Evolutionary conservation across 2,888 invertebrate genomes (phyloP).

Genomic region (Barypeithes pellucidus): DNA sequence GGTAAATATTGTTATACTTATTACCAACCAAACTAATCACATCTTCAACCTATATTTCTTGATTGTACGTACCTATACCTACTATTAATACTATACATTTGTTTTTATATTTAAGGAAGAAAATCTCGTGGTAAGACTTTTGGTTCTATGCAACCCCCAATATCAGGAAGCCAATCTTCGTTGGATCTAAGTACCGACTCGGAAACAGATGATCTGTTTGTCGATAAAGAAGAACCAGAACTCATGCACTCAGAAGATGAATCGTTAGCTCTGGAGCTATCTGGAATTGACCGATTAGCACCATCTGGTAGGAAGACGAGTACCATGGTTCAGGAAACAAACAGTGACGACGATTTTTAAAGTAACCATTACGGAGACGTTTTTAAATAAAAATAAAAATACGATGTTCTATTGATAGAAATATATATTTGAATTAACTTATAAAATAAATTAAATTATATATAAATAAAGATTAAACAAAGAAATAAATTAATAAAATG

Average conservation of each 20-base stretch:
- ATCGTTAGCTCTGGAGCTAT: conserved; percentile 67
- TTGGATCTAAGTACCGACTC: conserved; percentile 66
- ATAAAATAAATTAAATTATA: conserved; percentile 47
- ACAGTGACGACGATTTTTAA: conserved; percentile 68
- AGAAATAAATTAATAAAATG: conserved; percentile 48
- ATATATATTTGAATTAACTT: neutral
- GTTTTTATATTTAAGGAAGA: conserved; percentile 57
- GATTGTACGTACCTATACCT: too few species aligned
- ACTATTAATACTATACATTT: too few species aligned
- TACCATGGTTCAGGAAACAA: conserved; percentile 65
- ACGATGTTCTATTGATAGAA: neutral
- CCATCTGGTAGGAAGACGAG: conserved; percentile 65
- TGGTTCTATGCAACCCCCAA: conserved; percentile 65
- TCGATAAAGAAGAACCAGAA: conserved; percentile 69
- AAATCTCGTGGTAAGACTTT: conserved; percentile 60
- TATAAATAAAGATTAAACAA: conserved; percentile 45
- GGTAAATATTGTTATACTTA: neutral
- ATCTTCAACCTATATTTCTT: too few species aligned
- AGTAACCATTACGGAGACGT: too few species aligned
- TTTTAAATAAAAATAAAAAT: neutral
- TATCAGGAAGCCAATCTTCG: conserved; percentile 65
- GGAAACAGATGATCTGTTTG: conserved; percentile 68
- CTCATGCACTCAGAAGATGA: conserved; percentile 68
- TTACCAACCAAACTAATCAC: too few species aligned
- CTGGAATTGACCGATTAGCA: conserved; percentile 64